These are phyloP conservation scores for Cryptomyrus ogoouensis DNA, from an alignment of 2,113 vertebrate genomes.

Conservation along the genomic window DNA sequence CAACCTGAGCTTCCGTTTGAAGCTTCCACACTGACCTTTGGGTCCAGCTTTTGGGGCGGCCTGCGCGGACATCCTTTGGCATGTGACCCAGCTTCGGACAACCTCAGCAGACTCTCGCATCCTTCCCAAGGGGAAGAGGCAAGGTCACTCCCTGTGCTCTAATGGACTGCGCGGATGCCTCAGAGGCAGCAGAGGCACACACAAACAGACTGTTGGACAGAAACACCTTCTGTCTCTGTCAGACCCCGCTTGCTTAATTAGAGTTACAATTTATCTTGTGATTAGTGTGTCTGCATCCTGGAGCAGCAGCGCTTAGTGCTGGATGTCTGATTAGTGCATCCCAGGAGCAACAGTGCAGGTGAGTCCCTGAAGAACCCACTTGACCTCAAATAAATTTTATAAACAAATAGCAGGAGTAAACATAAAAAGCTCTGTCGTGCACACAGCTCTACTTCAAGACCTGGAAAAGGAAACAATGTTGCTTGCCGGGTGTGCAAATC, in stretches of 20 bases:
- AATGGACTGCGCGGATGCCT: not conserved
- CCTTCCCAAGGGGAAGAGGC: conserved; percentile 37
- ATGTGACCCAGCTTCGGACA: conserved; percentile 52
- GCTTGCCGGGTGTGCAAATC: not conserved
- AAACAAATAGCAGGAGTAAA: not conserved
- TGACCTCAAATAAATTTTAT: not conserved
- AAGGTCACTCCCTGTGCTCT: not conserved
- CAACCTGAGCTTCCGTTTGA: conserved; percentile 24
- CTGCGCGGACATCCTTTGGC: conserved; percentile 42
- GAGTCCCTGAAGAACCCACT: not conserved
- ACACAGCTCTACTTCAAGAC: not conserved
- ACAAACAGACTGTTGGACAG: conserved; percentile 27
- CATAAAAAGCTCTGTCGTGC: not conserved
- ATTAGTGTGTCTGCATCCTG: not conserved
- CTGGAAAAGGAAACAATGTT: not conserved
- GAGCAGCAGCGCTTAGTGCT: not conserved
- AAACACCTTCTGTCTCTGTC: not conserved
- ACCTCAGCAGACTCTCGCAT: conserved; percentile 42
- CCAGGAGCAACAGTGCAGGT: not conserved
- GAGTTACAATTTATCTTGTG: not conserved
- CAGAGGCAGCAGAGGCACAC: not conserved
- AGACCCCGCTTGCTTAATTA: not conserved
- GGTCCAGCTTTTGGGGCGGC: conserved; percentile 45
- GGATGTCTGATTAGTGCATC: not conserved
- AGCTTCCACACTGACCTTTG: conserved; percentile 51